These are phyloP conservation scores for Alcedo quadribrachys DNA, from an alignment of 2,797 vertebrate genomes.

Conservation along the genomic window DNA sequence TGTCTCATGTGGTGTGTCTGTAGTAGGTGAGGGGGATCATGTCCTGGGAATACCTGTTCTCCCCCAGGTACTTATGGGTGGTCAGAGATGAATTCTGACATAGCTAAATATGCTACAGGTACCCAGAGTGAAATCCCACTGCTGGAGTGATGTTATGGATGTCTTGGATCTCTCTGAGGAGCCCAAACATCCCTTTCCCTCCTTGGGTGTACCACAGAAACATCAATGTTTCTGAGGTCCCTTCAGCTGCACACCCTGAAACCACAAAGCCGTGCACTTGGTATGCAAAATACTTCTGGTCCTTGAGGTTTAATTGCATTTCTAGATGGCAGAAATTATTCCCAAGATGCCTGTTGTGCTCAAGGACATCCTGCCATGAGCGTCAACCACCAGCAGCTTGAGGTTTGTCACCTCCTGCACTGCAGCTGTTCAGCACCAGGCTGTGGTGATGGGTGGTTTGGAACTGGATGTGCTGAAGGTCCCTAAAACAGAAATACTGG, in stretches of 20 bases:
- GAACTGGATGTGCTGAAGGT: not conserved
- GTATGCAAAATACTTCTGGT: not conserved
- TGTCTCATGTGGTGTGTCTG: accelerated
- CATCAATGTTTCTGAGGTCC: accelerated
- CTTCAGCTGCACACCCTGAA: not conserved
- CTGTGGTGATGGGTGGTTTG: not conserved
- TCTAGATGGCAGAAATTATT: not conserved
- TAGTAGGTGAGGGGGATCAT: accelerated
- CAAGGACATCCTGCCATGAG: not conserved
- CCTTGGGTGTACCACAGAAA: not conserved
- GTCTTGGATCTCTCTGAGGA: not conserved
- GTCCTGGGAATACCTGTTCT: not conserved
- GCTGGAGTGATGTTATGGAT: not conserved
- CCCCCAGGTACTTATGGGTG: accelerated
- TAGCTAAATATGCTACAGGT: not conserved
- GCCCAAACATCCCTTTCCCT: not conserved
- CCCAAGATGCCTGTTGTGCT: not conserved
- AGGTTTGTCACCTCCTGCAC: not conserved
- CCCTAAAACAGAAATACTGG: accelerated
- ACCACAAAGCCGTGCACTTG: not conserved
- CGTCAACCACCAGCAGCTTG: not conserved
- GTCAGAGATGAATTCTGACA: not conserved
- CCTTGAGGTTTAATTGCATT: not conserved
- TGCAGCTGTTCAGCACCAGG: not conserved
- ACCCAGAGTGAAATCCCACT: not conserved